phyloP scores from a whole-genome alignment of 2,797 vertebrate genomes.

The Syngnathus acus region DNA sequence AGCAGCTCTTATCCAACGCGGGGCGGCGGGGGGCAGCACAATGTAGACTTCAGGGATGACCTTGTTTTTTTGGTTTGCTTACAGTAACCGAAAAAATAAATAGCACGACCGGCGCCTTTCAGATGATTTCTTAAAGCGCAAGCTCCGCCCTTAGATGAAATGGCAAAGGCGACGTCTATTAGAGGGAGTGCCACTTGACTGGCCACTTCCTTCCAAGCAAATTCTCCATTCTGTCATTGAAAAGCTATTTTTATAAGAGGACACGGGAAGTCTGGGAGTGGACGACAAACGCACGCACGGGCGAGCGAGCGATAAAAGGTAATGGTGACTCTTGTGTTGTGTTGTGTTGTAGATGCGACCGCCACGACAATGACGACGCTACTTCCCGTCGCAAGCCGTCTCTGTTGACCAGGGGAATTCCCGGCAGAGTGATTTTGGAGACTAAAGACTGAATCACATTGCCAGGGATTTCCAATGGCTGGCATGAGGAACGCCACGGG shows the following conservation, averaged over 20 bases:
- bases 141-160: slow-evolving; percentile 1
- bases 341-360: not conserved
- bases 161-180: slow-evolving; percentile 15
- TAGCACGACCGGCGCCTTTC: not conserved
- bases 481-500: slow-evolving; percentile 59
- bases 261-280: slow-evolving; percentile 62
- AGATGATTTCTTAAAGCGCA: not conserved
- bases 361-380: not conserved
- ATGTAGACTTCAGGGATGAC: no score
- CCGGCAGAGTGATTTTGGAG: slow-evolving; percentile 93
- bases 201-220: slow-evolving; percentile 57
- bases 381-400: slow-evolving; percentile 14
- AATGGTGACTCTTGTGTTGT: not conserved
- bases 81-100: not conserved
- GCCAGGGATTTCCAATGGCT: slow-evolving; percentile 98
- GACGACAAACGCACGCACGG: slow-evolving; percentile 27
- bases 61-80: not conserved
- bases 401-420: slow-evolving; percentile 88
- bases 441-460: slow-evolving; percentile 87
- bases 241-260: slow-evolving; percentile 70
- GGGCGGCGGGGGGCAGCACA: not conserved
- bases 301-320: not conserved
- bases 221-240: slow-evolving; percentile 69
- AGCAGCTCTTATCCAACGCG: not conserved
- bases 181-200: slow-evolving; percentile 54